A percentile compares a stretch with the other conserved stretches of the same genome.
Evolutionary conservation across 2,113 vertebrate species (phyloP).

Genomic region (Falco punctatus): DNA sequence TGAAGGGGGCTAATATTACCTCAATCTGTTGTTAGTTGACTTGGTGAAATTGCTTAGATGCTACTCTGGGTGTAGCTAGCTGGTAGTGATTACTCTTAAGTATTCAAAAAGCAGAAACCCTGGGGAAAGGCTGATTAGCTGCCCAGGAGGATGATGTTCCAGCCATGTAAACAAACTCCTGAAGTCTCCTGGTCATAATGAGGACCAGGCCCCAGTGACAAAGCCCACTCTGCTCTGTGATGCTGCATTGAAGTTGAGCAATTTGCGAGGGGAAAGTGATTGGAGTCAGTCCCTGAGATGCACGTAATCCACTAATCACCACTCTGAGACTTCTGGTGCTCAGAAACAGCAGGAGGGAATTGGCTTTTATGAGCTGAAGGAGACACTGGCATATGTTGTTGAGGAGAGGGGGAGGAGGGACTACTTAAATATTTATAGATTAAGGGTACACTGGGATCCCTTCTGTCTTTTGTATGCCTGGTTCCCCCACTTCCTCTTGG

Average conservation of each 20-base stretch:
- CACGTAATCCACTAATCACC: conserved; percentile 80
- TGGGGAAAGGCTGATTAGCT: conserved; percentile 75
- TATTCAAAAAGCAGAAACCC: conserved; percentile 76
- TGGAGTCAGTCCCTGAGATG: conserved; percentile 73
- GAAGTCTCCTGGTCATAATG: conserved; percentile 69
- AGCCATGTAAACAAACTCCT: conserved; percentile 73
- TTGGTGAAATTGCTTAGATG: conserved; percentile 78
- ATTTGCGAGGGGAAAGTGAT: conserved; percentile 78
- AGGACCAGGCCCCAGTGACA: conserved; percentile 58
- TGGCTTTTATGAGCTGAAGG: conserved; percentile 66
- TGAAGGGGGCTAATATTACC: conserved; percentile 78
- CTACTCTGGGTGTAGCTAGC: conserved; percentile 70
- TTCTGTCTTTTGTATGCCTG: conserved; percentile 27
- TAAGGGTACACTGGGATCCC: conserved; percentile 19
- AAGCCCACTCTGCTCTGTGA: conserved; percentile 65
- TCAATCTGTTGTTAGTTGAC: conserved; percentile 82
- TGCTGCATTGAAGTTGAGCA: conserved; percentile 70
- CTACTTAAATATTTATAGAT: conserved; percentile 73
- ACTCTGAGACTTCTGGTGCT: conserved; percentile 60
- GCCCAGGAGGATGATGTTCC: conserved; percentile 67
- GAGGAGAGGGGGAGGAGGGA: conserved; percentile 28
- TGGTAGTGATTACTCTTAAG: conserved; percentile 79
- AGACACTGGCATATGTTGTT: conserved; percentile 62
- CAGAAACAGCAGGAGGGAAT: conserved; percentile 62
- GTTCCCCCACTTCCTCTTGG: neutral